A percentile compares a stretch with the other conserved stretches of the same genome.
phyloP scores from a whole-genome alignment of 2,797 vertebrate species.

The Babyrousa celebensis region DNA sequence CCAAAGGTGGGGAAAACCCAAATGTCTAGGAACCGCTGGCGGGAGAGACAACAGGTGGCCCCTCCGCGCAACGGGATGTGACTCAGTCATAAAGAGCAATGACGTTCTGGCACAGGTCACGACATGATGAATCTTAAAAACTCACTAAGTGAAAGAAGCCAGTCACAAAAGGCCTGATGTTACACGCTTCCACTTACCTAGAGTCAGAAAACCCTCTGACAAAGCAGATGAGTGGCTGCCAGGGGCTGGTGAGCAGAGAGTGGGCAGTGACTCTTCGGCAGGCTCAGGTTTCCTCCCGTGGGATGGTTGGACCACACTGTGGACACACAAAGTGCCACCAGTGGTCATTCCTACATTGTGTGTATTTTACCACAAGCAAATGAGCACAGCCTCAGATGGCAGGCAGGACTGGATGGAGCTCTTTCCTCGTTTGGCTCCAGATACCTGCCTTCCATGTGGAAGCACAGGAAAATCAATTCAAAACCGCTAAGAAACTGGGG shows the following conservation, averaged over 20 bases:
- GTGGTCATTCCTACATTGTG: too few species aligned
- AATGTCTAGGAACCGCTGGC: neutral
- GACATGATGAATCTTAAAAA: neutral
- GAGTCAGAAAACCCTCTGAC: neutral
- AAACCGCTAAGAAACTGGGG: neutral
- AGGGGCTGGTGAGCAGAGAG: neutral
- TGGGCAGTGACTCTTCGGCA: too few species aligned
- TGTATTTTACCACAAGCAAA: neutral
- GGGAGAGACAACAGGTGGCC: neutral
- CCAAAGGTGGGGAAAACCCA: neutral
- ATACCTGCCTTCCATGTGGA: neutral
- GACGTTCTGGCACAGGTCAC: neutral
- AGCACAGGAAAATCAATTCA: conserved; percentile 32
- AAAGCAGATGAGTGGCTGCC: neutral
- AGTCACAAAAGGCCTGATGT: neutral
- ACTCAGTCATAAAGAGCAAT: neutral
- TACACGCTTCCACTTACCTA: neutral
- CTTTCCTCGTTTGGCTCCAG: neutral
- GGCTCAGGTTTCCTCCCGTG: too few species aligned
- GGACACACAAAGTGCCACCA: too few species aligned
- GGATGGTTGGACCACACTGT: too few species aligned
- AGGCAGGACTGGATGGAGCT: neutral
- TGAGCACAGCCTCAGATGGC: too few species aligned
- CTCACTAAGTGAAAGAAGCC: neutral
- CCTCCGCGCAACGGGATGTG: neutral